These are phyloP conservation scores for Columba livia DNA, from an alignment of 2,113 vertebrate species.

Conservation along the genomic window DNA sequence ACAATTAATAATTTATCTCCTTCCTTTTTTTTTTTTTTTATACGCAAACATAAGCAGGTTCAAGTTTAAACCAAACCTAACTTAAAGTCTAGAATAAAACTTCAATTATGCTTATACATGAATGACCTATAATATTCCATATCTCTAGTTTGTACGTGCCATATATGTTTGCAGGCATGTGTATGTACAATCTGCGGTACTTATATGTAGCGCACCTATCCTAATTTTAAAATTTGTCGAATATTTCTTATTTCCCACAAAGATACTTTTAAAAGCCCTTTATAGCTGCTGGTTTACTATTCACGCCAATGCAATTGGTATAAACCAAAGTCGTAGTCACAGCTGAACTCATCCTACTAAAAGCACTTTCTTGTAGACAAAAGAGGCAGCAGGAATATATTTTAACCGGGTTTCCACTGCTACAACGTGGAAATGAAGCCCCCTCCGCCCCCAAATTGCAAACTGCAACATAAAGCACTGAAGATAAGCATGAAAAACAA, in stretches of 20 bases:
- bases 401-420: not conserved
- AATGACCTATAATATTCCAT: accelerated
- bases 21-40: not conserved
- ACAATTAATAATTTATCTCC: accelerated
- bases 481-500: not conserved
- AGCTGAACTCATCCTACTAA: not conserved
- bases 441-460: not conserved
- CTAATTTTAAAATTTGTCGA: accelerated
- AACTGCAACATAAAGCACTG: not conserved
- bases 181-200: accelerated
- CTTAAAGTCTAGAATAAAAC: not conserved
- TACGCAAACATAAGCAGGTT: accelerated
- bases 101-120: not conserved
- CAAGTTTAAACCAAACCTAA: not conserved
- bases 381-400: not conserved
- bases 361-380: not conserved
- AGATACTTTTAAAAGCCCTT: not conserved
- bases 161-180: accelerated
- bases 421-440: not conserved
- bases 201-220: accelerated
- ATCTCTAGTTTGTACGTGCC: accelerated
- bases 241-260: not conserved
- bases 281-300: not conserved
- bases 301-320: not conserved
- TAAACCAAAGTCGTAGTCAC: not conserved